Evolutionary conservation across 2,113 vertebrate species (phyloP).

Genomic region (Ophthalmolycus amberensis): DNA sequence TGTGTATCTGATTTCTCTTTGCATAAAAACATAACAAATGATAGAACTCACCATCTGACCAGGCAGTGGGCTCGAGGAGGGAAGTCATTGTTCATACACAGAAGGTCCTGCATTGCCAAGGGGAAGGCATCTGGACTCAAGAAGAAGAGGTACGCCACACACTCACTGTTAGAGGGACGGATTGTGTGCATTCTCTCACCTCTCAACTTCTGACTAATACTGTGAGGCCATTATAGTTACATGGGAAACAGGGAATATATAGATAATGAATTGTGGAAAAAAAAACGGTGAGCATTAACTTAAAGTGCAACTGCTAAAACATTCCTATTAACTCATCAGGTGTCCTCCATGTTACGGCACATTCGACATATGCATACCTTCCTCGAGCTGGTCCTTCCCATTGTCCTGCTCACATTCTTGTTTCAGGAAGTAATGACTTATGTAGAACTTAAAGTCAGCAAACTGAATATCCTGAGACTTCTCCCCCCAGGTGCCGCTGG

Average conservation of each 20-base stretch:
- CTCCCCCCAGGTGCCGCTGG: constrained; percentile 92
- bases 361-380: constrained; percentile 86
- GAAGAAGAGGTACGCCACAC: not conserved
- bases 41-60: constrained; percentile 91
- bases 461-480: constrained; percentile 91
- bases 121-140: constrained; percentile 88
- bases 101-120: constrained; percentile 93
- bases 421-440: constrained; percentile 92
- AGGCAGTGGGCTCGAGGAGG: constrained; percentile 96
- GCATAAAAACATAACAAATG: not conserved
- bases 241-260: not conserved
- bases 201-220: not conserved
- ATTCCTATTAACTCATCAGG: not conserved
- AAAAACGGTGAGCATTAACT: not conserved
- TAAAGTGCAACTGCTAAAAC: constrained; percentile 1
- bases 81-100: constrained; percentile 97
- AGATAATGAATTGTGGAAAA: not conserved
- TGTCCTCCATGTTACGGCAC: not conserved
- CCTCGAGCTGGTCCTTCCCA: constrained; percentile 83
- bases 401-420: constrained; percentile 85
- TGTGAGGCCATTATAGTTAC: not conserved
- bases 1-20: not conserved
- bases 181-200: not conserved
- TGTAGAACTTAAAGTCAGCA: constrained; percentile 93
- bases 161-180: not conserved